phyloP scores from a whole-genome alignment of 1,140 invertebrate species.

The Anoplolepis gracilipes region DNA sequence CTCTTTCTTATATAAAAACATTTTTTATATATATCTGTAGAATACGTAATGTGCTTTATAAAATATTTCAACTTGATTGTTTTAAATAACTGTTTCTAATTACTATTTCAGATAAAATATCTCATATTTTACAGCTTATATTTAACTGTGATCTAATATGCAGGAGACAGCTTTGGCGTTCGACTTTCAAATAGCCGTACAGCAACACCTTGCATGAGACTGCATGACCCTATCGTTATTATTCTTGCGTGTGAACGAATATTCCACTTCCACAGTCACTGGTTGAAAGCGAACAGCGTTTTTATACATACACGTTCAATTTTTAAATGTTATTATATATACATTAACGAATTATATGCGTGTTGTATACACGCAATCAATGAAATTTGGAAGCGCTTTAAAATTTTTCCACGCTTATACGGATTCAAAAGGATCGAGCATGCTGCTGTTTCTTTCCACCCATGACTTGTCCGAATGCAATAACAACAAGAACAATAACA shows the following conservation, averaged over 20 bases:
- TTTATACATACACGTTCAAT: background rate
- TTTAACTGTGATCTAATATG: background rate
- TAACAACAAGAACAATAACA: constrained; percentile 30
- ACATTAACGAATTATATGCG: background rate
- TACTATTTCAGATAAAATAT: background rate
- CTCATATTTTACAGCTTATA: background rate
- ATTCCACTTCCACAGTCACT: constrained; percentile 56
- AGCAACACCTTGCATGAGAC: constrained; percentile 71
- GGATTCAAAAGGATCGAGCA: background rate
- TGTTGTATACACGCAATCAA: background rate
- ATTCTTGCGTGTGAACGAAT: constrained; percentile 55
- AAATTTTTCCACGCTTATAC: background rate
- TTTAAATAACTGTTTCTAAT: background rate
- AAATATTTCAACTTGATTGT: background rate
- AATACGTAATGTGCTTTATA: background rate
- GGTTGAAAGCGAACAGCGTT: constrained; percentile 32
- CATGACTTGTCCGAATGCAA: constrained; percentile 60
- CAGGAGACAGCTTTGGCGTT: constrained; percentile 1
- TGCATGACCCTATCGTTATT: constrained; percentile 70
- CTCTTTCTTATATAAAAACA: background rate
- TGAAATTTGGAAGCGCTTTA: background rate
- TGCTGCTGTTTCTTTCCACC: constrained; percentile 42
- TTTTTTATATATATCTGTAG: background rate
- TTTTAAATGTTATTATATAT: background rate
- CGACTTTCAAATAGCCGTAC: constrained; percentile 55